Percentiles rank a stretch among this genome's conserved stretches.
Conservation (phyloP, 2,113 vertebrate genomes). For the Ophthalmolycus amberensis region DNA sequence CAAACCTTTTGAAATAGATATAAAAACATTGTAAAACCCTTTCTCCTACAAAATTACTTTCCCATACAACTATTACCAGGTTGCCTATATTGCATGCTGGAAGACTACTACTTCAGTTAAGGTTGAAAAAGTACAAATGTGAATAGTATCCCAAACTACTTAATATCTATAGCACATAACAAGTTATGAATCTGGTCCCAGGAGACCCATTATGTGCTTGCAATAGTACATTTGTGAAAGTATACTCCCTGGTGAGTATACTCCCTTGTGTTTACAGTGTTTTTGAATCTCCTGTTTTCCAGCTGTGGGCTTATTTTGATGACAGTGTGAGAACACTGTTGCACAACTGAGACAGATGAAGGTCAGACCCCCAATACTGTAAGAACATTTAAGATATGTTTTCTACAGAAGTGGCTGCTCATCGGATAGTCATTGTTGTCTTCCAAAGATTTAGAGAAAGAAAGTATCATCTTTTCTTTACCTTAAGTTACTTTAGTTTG, state of each 20-base stretch:
- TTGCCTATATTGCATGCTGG: background rate
- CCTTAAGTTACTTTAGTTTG: background rate
- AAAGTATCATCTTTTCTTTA: background rate
- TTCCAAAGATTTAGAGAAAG: background rate
- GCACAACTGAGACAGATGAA: slow-evolving; percentile 39
- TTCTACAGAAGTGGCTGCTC: slow-evolving; percentile 4
- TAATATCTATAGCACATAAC: background rate
- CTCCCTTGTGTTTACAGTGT: slow-evolving; percentile 39
- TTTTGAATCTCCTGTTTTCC: slow-evolving; percentile 47
- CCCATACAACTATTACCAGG: background rate
- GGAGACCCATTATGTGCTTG: background rate
- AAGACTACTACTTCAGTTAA: background rate
- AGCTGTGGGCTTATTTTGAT: slow-evolving; percentile 58
- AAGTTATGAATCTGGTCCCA: background rate
- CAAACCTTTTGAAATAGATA: background rate
- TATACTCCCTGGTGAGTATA: background rate
- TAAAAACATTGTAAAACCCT: background rate
- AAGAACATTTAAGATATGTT: slow-evolving; percentile 23
- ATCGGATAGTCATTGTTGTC: background rate
- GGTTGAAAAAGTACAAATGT: background rate
- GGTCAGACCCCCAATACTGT: slow-evolving; percentile 34
- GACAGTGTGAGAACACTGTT: slow-evolving; percentile 31
- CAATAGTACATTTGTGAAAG: slow-evolving; percentile 1
- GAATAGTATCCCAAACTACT: background rate
- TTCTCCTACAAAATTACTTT: background rate